Evolutionary conservation across 1,140 invertebrate genomes (phyloP).

Genomic region (Drosophila serrata): DNA sequence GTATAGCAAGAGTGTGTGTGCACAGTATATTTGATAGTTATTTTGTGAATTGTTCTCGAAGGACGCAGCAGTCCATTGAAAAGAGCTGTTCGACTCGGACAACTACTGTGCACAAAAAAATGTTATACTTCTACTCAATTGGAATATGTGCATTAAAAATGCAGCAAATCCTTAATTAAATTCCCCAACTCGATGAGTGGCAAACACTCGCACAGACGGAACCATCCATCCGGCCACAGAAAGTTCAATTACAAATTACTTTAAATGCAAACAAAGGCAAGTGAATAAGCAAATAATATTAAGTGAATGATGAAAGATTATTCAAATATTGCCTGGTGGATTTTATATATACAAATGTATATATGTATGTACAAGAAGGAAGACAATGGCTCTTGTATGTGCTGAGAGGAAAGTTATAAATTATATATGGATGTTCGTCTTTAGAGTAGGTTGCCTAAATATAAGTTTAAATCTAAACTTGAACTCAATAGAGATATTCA

Average conservation of each 20-base stretch:
- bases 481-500: background rate
- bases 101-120: constrained; percentile 19
- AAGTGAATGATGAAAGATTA: constrained; percentile 18
- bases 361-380: background rate
- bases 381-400: constrained; percentile 1
- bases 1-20: background rate
- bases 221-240: constrained; percentile 23
- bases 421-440: background rate
- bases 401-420: background rate
- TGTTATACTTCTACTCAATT: constrained; percentile 10
- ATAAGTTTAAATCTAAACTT: background rate
- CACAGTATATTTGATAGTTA: constrained; percentile 24
- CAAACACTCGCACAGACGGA: constrained; percentile 4
- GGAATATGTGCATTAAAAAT: constrained; percentile 42
- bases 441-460: background rate
- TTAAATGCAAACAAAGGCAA: constrained; percentile 6
- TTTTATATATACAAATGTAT: background rate
- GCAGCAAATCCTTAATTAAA: constrained; percentile 44
- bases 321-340: background rate
- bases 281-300: constrained; percentile 9
- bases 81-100: constrained; percentile 2
- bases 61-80: constrained; percentile 16
- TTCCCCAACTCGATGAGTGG: constrained; percentile 22
- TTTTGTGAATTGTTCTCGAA: constrained; percentile 25
- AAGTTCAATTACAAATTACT: constrained; percentile 30